Evolutionary conservation across 2,113 vertebrate genomes (phyloP), one percentile per base, ranked within the genome.

Genomic region (Bubo blakistoni): DNA sequence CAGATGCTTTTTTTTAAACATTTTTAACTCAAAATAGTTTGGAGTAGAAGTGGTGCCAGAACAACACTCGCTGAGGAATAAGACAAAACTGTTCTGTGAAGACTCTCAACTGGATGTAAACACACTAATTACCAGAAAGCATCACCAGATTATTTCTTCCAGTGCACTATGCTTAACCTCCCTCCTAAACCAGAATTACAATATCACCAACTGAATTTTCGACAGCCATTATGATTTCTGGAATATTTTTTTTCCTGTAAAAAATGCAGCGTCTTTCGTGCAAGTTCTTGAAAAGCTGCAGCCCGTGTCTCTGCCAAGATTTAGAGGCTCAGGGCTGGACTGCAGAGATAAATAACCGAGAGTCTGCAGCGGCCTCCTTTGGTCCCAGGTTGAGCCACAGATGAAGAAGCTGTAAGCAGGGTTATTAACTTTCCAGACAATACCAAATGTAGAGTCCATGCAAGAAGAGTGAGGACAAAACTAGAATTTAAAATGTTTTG

Each of bases 21-120:
- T 42, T 61, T 84, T 67, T 13, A 66, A 25, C 61, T 80, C 40
- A 36, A 20, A 73, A 34, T 8, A 10, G 20, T 24, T 59, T 2
- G 2, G 36, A 40, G 57, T 3, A 38, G 79, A 19, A 24, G 65
- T 4, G 47, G 21, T 55, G 54, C 40, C 81, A 49, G 59, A 32
- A 15, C n/a, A 49, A 3, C 12, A 0, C 36, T 51, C 17, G 34
- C 51, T 0, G 0, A 32, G 20, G 70, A 34, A 3, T 11, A 4
- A 34, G 25, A 10, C 10, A 46, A 46, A 51, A 47, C 25, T 10
- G 19, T 30, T 61, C 54, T 16, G 30, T 24, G 32, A 55, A 46
- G 26, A 10, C 0, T 9, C 46, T 10, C n/a, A 40, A 1, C 13
- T 42, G 66, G 65, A 25, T 2, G 54, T 3, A 26, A 3, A 1